These are phyloP conservation scores for Hybos culiciformis DNA, from an alignment of 2,888 invertebrate genomes.

Conservation along the genomic window DNA sequence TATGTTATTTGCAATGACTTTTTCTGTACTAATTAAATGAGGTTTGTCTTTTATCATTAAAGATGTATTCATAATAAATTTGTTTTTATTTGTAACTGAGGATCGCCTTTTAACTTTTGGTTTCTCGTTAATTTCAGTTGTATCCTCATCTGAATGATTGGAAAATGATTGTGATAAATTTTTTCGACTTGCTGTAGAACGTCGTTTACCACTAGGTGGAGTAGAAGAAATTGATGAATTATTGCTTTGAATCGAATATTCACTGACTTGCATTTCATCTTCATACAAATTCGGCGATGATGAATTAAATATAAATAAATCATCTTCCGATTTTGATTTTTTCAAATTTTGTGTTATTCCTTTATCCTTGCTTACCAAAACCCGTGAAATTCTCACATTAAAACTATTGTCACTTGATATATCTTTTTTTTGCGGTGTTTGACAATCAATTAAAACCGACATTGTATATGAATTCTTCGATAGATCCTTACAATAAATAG, in stretches of 20 bases:
- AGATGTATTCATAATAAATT: not conserved
- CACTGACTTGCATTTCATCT: constrained; percentile 28
- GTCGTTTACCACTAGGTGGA: constrained; percentile 28
- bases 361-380: not conserved
- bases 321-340: constrained; percentile 4
- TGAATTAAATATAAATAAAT: constrained; percentile 4
- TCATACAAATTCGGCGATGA: constrained; percentile 12
- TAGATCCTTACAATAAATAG: too few relatives aligned
- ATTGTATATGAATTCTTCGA: constrained; percentile 12
- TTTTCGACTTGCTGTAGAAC: constrained; percentile 30
- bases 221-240: constrained; percentile 25
- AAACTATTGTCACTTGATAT: constrained; percentile 13
- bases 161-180: constrained; percentile 34
- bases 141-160: constrained; percentile 20
- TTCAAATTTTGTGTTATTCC: not conserved
- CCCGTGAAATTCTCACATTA: not conserved
- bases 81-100: not conserved
- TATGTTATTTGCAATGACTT: not conserved
- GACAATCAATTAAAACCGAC: constrained; percentile 26
- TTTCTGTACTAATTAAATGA: not conserved
- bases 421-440: too few relatives aligned
- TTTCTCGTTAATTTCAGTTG: constrained; percentile 5
- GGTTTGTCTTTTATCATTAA: not conserved
- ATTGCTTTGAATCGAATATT: constrained; percentile 22
- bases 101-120: constrained; percentile 3